Percentiles rank a stretch among this genome's conserved stretches.
These are phyloP conservation scores for Crotalus viridis DNA, from an alignment of 2,113 vertebrate genomes.

Conservation along the genomic window DNA sequence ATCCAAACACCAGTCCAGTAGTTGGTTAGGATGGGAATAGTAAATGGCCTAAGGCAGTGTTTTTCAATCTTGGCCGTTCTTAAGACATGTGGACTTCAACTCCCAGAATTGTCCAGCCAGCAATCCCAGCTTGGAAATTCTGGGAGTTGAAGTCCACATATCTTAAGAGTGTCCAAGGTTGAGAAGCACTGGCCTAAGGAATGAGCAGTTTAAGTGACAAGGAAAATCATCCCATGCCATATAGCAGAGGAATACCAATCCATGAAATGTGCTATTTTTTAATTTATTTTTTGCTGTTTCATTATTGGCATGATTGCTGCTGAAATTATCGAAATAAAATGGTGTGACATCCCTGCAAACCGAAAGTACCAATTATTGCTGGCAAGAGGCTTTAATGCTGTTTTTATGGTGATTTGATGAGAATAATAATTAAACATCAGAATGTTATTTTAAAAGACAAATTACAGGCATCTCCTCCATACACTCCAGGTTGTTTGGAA, in stretches of 20 bases:
- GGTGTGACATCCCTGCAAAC: background rate
- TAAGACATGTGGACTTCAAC: background rate
- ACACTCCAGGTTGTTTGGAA: slow-evolving; percentile 35
- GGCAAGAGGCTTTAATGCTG: slow-evolving; percentile 35
- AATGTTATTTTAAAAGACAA: slow-evolving; percentile 36
- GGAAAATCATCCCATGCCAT: slow-evolving; percentile 3
- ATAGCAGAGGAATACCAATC: slow-evolving; percentile 21
- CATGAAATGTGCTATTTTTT: background rate
- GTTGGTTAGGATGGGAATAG: background rate
- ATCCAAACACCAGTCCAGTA: background rate
- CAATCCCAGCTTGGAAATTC: background rate
- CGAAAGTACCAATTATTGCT: slow-evolving; percentile 42
- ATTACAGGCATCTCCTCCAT: slow-evolving; percentile 42
- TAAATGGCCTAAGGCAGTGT: background rate
- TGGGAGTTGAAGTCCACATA: background rate
- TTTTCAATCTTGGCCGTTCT: no score
- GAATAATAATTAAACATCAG: slow-evolving; percentile 50
- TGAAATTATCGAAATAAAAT: slow-evolving; percentile 45
- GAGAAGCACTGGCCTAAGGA: background rate
- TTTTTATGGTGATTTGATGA: slow-evolving; percentile 44
- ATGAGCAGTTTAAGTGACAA: background rate
- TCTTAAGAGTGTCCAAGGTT: background rate
- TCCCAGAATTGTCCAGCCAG: background rate
- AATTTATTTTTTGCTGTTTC: slow-evolving; percentile 5
- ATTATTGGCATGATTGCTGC: slow-evolving; percentile 14